Evolutionary conservation across 2,113 vertebrate species (phyloP).

Genomic region (Colossoma macropomum): DNA sequence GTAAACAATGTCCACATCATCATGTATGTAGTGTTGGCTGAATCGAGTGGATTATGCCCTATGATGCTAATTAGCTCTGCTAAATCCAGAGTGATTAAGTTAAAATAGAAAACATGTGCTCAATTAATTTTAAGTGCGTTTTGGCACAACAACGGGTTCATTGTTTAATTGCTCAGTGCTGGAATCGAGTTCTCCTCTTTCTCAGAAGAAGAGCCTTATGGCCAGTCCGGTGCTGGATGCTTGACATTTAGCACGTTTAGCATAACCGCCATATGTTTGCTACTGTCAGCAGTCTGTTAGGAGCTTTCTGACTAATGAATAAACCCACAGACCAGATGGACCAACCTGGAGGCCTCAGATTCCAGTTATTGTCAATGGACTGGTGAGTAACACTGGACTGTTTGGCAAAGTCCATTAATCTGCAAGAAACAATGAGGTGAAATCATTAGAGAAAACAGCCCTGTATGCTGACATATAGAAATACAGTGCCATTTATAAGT

Average conservation of each 20-base stretch:
- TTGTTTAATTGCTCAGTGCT: not conserved
- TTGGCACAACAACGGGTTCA: not conserved
- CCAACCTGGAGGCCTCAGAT: not conserved
- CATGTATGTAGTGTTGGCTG: not conserved
- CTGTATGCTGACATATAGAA: not conserved
- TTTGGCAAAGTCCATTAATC: not conserved
- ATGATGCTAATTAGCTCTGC: constrained; percentile 18
- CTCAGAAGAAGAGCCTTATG: no score
- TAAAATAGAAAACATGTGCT: not conserved
- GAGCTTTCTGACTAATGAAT: not conserved
- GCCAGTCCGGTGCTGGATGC: not conserved
- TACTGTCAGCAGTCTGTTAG: not conserved
- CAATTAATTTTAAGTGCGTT: not conserved
- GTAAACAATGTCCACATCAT: not conserved
- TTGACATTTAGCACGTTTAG: not conserved
- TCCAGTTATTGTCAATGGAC: not conserved
- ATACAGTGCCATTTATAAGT: no score
- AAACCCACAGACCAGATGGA: not conserved
- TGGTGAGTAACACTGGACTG: not conserved
- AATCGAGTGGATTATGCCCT: not conserved
- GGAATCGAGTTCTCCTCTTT: not conserved
- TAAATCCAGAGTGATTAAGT: not conserved
- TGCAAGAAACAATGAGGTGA: no score
- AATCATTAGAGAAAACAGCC: not conserved
- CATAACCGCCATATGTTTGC: not conserved